These are phyloP conservation scores for Cosmorhoe ocellata DNA, from an alignment of 2,888 invertebrate genomes.

Conservation along the genomic window DNA sequence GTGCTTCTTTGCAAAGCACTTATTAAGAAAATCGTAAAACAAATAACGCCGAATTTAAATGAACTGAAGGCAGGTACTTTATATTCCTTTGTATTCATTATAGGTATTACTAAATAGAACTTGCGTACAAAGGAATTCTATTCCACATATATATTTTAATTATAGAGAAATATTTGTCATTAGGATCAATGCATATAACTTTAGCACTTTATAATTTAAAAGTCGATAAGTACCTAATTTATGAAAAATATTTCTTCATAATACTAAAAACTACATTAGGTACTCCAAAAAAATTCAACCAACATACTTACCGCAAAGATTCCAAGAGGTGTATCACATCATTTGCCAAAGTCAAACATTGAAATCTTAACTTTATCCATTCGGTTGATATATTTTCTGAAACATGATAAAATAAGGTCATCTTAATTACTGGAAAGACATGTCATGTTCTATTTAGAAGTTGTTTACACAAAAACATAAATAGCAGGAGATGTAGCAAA, in stretches of 20 bases:
- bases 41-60: slow-evolving; percentile 30
- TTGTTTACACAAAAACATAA: slow-evolving; percentile 24
- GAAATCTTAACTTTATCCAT: slow-evolving; percentile 91
- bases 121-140: slow-evolving; percentile 28
- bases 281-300: slow-evolving; percentile 40
- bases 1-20: too few relatives aligned
- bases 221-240: too few relatives aligned
- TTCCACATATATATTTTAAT: slow-evolving; percentile 44
- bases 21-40: slow-evolving; percentile 44
- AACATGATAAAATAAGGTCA: slow-evolving; percentile 42
- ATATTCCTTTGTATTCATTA: slow-evolving; percentile 24
- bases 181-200: background rate
- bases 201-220: too few relatives aligned
- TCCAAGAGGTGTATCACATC: slow-evolving; percentile 87
- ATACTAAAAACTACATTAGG: slow-evolving; percentile 43
- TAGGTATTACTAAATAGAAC: slow-evolving; percentile 26
- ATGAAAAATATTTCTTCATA: slow-evolving; percentile 73
- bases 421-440: slow-evolving; percentile 7
- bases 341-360: slow-evolving; percentile 86
- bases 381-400: slow-evolving; percentile 87
- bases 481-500: slow-evolving; percentile 13
- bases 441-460: slow-evolving; percentile 25
- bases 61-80: slow-evolving; percentile 17
- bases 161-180: slow-evolving; percentile 70
- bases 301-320: slow-evolving; percentile 84